These are phyloP conservation scores for Eupithecia dodoneata DNA, from an alignment of 2,888 invertebrate genomes.

Conservation along the genomic window DNA sequence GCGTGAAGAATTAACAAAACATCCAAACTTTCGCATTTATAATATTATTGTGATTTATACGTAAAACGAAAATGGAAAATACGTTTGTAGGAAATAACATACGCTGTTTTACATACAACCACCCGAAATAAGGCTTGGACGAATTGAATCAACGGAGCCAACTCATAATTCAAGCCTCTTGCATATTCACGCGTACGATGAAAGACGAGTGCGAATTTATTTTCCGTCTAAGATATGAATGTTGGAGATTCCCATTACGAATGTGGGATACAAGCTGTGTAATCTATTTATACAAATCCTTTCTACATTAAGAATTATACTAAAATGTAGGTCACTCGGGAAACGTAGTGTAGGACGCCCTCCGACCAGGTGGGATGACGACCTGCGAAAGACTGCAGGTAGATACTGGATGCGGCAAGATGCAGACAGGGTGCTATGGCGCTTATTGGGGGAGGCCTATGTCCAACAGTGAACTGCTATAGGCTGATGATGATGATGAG, in stretches of 20 bases:
- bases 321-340: background rate
- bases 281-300: background rate
- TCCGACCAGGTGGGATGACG: no score
- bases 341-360: no score
- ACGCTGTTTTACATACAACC: background rate
- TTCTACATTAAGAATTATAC: background rate
- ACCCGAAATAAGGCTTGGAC: background rate
- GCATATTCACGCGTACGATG: conserved; percentile 38
- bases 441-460: no score
- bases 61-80: background rate
- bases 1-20: no score
- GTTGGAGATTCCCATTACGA: conserved; percentile 33
- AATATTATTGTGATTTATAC: no score
- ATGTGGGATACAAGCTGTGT: conserved; percentile 20
- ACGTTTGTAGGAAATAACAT: background rate
- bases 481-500: no score
- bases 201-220: conserved; percentile 27
- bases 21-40: no score
- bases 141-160: conserved; percentile 9
- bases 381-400: no score
- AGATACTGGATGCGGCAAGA: no score
- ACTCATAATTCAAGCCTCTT: conserved; percentile 34
- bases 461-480: no score
- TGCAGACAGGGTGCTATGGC: no score
- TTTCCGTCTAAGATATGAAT: conserved; percentile 29